phyloP scores from a whole-genome alignment of 2,888 invertebrate species.

The Pardosa pseudoannulata region DNA sequence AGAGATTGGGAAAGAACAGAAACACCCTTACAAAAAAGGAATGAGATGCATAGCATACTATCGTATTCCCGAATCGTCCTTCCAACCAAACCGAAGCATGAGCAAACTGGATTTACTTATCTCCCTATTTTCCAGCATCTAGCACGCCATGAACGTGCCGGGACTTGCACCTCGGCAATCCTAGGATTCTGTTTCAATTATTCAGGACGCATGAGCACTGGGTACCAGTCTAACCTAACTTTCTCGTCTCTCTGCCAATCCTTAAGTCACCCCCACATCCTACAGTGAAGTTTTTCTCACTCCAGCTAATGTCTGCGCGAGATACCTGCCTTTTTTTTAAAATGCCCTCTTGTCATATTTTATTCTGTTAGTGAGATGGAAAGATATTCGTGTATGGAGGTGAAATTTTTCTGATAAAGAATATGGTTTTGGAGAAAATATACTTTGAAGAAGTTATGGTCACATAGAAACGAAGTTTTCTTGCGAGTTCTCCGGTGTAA shows the following conservation, averaged over 20 bases:
- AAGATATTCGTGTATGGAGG: not conserved
- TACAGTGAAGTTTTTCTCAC: constrained; percentile 51
- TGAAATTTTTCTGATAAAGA: not conserved
- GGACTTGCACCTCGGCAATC: constrained; percentile 67
- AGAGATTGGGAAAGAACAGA: constrained; percentile 29
- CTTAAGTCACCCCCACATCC: constrained; percentile 17
- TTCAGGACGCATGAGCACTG: constrained; percentile 63
- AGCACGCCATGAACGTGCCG: constrained; percentile 60
- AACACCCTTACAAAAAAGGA: constrained; percentile 28
- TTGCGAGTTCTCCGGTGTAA: no score
- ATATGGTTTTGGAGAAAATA: no score
- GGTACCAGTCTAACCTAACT: constrained; percentile 12
- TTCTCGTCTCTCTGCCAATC: constrained; percentile 12
- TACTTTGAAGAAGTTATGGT: no score
- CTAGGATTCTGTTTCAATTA: constrained; percentile 71
- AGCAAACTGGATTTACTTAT: constrained; percentile 72
- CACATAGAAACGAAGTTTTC: no score
- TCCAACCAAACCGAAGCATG: constrained; percentile 56
- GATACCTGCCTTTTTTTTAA: not conserved
- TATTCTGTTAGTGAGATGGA: constrained; percentile 34
- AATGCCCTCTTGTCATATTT: constrained; percentile 37
- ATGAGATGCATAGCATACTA: constrained; percentile 45
- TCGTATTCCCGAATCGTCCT: constrained; percentile 65
- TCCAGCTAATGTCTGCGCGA: constrained; percentile 47
- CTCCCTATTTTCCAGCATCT: constrained; percentile 69